Base-by-base conservation (phyloP, 2,888 invertebrate genomes). In the Lomographa bimaculata region DNA sequence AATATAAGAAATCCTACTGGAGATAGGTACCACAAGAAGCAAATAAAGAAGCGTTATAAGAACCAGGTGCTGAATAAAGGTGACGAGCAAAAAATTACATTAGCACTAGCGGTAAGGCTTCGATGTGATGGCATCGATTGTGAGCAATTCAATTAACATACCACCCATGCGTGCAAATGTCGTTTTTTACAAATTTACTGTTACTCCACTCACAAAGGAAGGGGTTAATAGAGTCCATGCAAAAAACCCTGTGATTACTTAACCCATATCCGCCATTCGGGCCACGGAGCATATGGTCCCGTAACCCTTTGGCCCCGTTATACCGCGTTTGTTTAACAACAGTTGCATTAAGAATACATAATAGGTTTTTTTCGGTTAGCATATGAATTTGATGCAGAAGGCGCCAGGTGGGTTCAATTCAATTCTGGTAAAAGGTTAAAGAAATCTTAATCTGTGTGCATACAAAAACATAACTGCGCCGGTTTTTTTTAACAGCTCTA, bases 221-320 rank as follows among this genome's bases (percentile, higher is more conserved):
- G 75, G 72, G 78, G 76, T 78, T 79, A 72, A 78, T 78, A 67
- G 65, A 71, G 56, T 77, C 75, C 77, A 74, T 68, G 70, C 62
- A 69, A 80, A 81, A 39, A 82, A 64, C 50, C 60, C 78, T 65
- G 75, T 85, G 87, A 87, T 89, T 87, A 82, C 66, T 83, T 87
- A 87, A 87, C 86, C 89, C 80, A 82, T 84, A 87, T 87, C 89
- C 87, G 82, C 73, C 69, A 64, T 64, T 70, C 64, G 66, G 71
- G 70, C 59, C 62, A 54, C 58, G 53, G 49, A 58, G 64, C 87
- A 85, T 82, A 82, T 86, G 85, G 77, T 70, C 73, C 47, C 67
- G 58, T 85, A 89, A 89, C 89, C 89, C 89, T 87, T 89, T 87
- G 79, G 84, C 86, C 86, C 87, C 85, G 87, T 86, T 87, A 85